Percentiles rank a stretch among this genome's conserved stretches.
Conservation (phyloP, 2,888 invertebrate species). For the Malachius bipustulatus region DNA sequence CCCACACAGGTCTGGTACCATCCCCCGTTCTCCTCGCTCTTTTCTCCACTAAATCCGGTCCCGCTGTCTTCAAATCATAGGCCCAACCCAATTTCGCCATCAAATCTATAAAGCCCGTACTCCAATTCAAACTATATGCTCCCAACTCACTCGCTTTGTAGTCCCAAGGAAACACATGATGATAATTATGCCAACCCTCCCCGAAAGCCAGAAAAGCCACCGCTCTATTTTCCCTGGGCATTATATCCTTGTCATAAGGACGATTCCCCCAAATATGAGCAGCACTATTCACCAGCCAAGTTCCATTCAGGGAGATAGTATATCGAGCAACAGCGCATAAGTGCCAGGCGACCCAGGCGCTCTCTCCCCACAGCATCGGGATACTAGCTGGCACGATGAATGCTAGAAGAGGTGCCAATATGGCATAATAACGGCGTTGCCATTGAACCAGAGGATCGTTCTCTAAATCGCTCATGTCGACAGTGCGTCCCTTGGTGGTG, state of each 20-base stretch:
- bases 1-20: slow-evolving; percentile 47
- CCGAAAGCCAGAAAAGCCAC: slow-evolving; percentile 70
- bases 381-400: too few relatives aligned
- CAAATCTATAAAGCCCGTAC: slow-evolving; percentile 68
- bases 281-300: slow-evolving; percentile 89
- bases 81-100: slow-evolving; percentile 74
- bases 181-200: slow-evolving; percentile 78
- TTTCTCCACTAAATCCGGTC: slow-evolving; percentile 44
- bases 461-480: too few relatives aligned
- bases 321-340: too few relatives aligned
- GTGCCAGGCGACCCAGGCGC: too few relatives aligned
- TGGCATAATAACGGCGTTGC: too few relatives aligned
- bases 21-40: slow-evolving; percentile 48
- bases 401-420: too few relatives aligned
- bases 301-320: slow-evolving; percentile 75
- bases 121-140: slow-evolving; percentile 49
- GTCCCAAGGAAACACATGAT: slow-evolving; percentile 58
- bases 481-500: too few relatives aligned
- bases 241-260: slow-evolving; percentile 79
- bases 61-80: slow-evolving; percentile 60
- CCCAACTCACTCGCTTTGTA: slow-evolving; percentile 44
- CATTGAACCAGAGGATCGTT: too few relatives aligned
- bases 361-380: too few relatives aligned
- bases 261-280: slow-evolving; percentile 89
- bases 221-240: slow-evolving; percentile 57